A percentile compares a stretch with the other conserved stretches of the same genome.
These are phyloP conservation scores for Oryzias curvinotus DNA, from an alignment of 2,113 vertebrate species.

Conservation along the genomic window DNA sequence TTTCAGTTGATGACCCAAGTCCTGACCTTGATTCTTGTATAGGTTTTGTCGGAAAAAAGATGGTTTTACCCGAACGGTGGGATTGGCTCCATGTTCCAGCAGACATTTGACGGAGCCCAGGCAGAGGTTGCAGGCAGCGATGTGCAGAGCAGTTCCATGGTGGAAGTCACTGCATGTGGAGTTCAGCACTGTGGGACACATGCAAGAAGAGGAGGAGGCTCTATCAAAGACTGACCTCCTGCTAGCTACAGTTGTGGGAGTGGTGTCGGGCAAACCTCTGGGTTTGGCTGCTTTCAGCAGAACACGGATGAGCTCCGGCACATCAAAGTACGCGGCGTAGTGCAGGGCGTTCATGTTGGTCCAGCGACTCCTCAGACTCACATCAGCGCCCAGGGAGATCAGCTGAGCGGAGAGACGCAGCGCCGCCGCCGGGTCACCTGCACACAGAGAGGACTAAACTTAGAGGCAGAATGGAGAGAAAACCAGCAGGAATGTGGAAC, in stretches of 20 bases:
- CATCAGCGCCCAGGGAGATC: conserved; percentile 83
- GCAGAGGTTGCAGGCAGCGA: conserved; percentile 92
- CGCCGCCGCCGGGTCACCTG: conserved; percentile 86
- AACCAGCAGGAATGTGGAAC: not conserved
- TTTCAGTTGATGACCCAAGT: no score
- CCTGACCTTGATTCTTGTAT: not conserved
- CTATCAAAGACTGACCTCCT: not conserved
- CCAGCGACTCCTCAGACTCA: conserved; percentile 90
- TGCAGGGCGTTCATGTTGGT: conserved; percentile 95
- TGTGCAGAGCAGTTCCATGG: conserved; percentile 89
- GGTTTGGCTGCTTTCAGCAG: conserved; percentile 84
- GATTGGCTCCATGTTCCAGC: conserved; percentile 90
- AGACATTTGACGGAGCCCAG: conserved; percentile 89
- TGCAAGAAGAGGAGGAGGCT: not conserved
- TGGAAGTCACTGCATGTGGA: conserved; percentile 91
- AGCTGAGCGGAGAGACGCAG: conserved; percentile 86
- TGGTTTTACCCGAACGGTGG: conserved; percentile 79
- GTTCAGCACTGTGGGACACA: conserved; percentile 81
- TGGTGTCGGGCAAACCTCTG: conserved; percentile 70
- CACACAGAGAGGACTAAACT: accelerated
- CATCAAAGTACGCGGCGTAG: conserved; percentile 91
- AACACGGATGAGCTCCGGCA: conserved; percentile 87
- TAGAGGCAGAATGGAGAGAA: not conserved
- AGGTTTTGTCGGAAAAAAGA: not conserved
- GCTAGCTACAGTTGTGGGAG: not conserved